phyloP scores from a whole-genome alignment of 2,113 vertebrate species.

The Paedocypris sp. region DNA sequence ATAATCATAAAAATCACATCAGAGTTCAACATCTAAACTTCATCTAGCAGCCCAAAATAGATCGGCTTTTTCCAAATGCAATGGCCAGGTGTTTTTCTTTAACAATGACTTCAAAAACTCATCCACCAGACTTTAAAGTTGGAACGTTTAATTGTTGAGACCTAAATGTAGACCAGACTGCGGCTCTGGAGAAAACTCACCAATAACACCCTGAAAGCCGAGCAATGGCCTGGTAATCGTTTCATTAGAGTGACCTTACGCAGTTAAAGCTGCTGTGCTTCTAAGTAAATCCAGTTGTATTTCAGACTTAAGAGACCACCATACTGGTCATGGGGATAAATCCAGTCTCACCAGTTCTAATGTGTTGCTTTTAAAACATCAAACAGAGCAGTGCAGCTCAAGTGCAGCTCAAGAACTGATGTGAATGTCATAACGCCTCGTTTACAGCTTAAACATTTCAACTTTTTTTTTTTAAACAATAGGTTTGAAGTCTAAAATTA shows the following conservation, averaged over 20 bases:
- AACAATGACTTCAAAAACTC: background rate
- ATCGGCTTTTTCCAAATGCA: background rate
- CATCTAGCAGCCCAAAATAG: too few species aligned
- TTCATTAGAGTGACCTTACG: conserved; percentile 5
- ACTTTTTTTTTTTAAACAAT: background rate
- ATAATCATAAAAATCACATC: too few species aligned
- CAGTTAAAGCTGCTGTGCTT: background rate
- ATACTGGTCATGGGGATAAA: background rate
- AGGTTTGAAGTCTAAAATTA: background rate
- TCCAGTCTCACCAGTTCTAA: background rate
- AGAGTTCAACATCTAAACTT: too few species aligned
- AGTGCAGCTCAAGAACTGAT: background rate
- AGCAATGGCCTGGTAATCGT: background rate
- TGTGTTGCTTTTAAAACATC: conserved; percentile 8
- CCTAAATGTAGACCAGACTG: background rate
- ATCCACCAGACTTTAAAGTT: background rate
- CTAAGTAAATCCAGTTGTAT: background rate
- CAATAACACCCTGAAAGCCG: background rate
- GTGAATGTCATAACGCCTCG: background rate
- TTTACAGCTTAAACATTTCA: background rate
- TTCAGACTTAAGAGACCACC: conserved; percentile 3
- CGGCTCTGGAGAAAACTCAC: background rate
- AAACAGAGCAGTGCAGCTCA: conserved; percentile 1
- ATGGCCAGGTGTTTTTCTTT: background rate
- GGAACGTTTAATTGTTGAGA: background rate